phyloP scores from a whole-genome alignment of 2,797 vertebrate genomes.

The Borostomias antarcticus region DNA sequence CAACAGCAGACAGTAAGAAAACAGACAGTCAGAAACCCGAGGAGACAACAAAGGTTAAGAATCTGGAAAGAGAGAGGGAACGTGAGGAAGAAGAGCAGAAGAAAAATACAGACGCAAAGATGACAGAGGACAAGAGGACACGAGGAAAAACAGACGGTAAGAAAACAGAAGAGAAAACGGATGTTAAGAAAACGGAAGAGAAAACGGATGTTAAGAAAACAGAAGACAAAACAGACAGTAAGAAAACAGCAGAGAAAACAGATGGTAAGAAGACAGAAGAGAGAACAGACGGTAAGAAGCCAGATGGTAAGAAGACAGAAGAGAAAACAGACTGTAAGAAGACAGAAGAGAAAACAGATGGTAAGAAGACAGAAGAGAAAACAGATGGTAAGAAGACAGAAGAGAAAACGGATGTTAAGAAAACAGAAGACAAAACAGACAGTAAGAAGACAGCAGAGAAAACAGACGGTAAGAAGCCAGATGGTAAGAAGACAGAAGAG shows the following conservation, averaged over 20 bases:
- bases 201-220: background rate
- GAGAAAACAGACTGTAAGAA: background rate
- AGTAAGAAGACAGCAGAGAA: background rate
- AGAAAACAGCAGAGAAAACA: background rate
- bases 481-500: background rate
- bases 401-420: constrained; percentile 54
- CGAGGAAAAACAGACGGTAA: background rate
- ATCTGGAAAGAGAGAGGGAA: too few relatives aligned
- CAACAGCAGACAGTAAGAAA: background rate
- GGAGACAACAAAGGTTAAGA: too few relatives aligned
- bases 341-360: constrained; percentile 1
- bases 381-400: constrained; percentile 57
- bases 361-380: constrained; percentile 26
- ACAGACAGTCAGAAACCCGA: background rate
- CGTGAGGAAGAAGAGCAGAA: too few relatives aligned
- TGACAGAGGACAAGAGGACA: background rate
- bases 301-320: background rate
- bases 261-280: background rate
- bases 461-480: background rate
- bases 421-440: background rate
- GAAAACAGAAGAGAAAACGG: background rate
- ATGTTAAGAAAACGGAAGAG: background rate
- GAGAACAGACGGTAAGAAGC: background rate
- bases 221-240: background rate
- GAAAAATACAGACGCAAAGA: background rate